These are phyloP conservation scores for Phyllostomus discolor DNA, from an alignment of 2,113 vertebrate species.

Conservation along the genomic window DNA sequence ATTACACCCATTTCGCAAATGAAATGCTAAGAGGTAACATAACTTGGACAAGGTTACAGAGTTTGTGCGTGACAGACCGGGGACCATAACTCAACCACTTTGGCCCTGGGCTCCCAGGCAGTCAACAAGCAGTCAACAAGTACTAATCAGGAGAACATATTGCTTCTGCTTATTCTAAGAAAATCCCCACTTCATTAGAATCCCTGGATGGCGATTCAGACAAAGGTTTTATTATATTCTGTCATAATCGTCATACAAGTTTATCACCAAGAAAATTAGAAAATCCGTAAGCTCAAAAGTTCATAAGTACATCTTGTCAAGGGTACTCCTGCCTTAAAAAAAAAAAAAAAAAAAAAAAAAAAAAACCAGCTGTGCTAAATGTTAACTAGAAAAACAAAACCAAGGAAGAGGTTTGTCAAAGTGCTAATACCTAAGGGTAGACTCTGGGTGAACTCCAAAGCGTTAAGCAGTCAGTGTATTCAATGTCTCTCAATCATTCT, in stretches of 20 bases:
- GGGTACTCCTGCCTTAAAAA: neutral
- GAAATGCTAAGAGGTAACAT: slow-evolving; percentile 39
- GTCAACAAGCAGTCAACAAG: neutral
- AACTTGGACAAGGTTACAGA: slow-evolving; percentile 33
- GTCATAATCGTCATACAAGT: neutral
- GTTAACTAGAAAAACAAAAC: slow-evolving; percentile 29
- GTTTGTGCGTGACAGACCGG: neutral
- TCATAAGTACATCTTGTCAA: slow-evolving; percentile 43
- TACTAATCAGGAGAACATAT: neutral
- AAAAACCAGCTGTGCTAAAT: neutral
- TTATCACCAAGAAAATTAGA: slow-evolving; percentile 18
- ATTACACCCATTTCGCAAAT: slow-evolving; percentile 57
- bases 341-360: too few species aligned
- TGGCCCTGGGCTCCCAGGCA: neutral
- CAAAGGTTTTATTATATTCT: neutral
- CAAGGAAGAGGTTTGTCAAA: slow-evolving; percentile 24
- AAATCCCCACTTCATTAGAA: neutral
- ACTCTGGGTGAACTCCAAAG: slow-evolving; percentile 4
- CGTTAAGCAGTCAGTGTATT: neutral
- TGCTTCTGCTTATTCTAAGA: neutral
- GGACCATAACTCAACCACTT: neutral
- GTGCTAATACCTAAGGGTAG: neutral
- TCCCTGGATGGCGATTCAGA: neutral
- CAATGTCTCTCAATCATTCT: slow-evolving; percentile 24
- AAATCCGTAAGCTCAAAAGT: slow-evolving; percentile 56